Evolutionary conservation across 37 sponge, comb jelly and placozoan species (phyloP).

Genomic region (Ianthella basta): DNA sequence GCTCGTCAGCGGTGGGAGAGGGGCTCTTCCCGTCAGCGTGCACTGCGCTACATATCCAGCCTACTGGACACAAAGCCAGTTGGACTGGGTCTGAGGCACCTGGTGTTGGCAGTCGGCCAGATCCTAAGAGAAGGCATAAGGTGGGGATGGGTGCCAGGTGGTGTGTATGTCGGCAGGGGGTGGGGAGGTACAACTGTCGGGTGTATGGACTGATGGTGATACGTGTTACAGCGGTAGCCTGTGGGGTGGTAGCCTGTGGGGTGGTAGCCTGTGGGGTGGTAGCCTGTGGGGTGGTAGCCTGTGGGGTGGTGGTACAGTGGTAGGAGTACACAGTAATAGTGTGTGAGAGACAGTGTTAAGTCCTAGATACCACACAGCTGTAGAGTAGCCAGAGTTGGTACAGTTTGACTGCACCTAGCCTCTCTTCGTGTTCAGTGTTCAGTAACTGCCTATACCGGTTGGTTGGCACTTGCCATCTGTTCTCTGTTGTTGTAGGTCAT

Average conservation of each 20-base stretch:
- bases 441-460: too few species aligned
- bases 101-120: slow-evolving; percentile 61
- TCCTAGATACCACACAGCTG: too few species aligned
- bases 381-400: too few species aligned
- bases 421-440: too few species aligned
- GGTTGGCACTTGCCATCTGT: neutral
- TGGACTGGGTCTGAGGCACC: slow-evolving; percentile 61
- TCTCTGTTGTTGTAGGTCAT: neutral
- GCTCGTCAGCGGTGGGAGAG: slow-evolving; percentile 71
- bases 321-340: neutral
- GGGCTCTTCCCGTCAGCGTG: slow-evolving; percentile 65
- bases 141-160: neutral
- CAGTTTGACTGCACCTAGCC: too few species aligned
- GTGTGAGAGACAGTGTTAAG: too few species aligned
- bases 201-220: neutral
- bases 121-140: slow-evolving; percentile 52
- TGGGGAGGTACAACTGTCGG: neutral
- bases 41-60: slow-evolving; percentile 80
- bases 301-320: too few species aligned
- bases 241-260: neutral
- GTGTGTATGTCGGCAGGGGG: neutral
- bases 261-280: neutral
- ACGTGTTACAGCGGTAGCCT: neutral
- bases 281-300: neutral
- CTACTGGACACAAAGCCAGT: slow-evolving; percentile 55